These are phyloP conservation scores for Rhopalosiphum maidis DNA, from an alignment of 1,140 invertebrate species.

Conservation along the genomic window DNA sequence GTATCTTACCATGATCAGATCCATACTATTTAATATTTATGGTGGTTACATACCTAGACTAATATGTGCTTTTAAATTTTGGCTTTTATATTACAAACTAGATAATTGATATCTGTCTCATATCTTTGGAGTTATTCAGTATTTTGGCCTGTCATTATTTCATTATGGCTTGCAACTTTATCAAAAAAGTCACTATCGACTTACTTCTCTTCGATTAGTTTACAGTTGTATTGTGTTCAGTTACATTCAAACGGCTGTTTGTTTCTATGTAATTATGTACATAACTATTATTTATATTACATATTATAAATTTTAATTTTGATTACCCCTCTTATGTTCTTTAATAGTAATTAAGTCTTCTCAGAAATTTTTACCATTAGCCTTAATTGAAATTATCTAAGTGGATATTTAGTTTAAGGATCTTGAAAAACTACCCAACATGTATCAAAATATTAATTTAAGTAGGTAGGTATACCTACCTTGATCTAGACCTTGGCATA, in stretches of 20 bases:
- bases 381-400: background rate
- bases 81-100: background rate
- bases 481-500: background rate
- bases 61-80: background rate
- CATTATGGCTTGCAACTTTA: background rate
- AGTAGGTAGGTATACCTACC: background rate
- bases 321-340: background rate
- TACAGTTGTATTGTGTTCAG: background rate
- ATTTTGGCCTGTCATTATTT: background rate
- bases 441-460: background rate
- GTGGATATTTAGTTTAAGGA: background rate
- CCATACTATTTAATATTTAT: background rate
- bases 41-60: background rate
- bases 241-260: background rate
- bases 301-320: background rate
- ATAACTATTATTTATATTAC: background rate
- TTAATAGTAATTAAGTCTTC: background rate
- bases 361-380: background rate
- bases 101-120: background rate
- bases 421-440: background rate
- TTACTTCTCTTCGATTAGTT: background rate
- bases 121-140: background rate
- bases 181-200: background rate
- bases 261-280: background rate
- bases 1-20: background rate